Evolutionary conservation across 2,888 invertebrate species (phyloP), one percentile per base, ranked within the genome.

Genomic region (Philereme transversata): DNA sequence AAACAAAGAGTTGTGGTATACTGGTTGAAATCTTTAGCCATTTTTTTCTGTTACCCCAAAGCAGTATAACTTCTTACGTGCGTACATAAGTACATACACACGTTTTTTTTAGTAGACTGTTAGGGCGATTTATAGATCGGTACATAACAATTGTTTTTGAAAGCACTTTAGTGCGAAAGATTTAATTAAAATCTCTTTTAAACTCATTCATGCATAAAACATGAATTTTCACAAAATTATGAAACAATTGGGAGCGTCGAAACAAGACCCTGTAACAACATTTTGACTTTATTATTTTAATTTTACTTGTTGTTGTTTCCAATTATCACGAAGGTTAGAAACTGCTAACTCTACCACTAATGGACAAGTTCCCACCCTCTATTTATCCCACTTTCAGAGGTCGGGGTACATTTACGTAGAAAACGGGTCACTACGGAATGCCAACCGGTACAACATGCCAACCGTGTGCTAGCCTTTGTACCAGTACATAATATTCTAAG

Each of bases 371-470:
- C 48, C 55, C 48, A 45, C 51, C 57, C 63, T 64, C 58, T 70
- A 65, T 69, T 64, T 67, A 70, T 67, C 55, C 51, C 62, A 63
- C 64, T 65, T 71, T 72, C 70, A 62, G 52, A 52, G 41, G 8
- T 43, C 6, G 7, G 33, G 10, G 38, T 5, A 6, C 22, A 46
- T n/a, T 22, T 22, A 33, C 45, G 33, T 10, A 22, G 46, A 53
- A 53, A 53, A n/a, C 33, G 8, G 22, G 43, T 43, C 6, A 6
- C 40, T 8, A 5, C 40, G 8, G 40, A 40, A 6, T 40, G 7
- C 8, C 40, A 3, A 40, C 7, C 40, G 40, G 40, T 2, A 2
- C 40, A 8, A 22, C 22, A 22, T 22, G 22, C 3, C 22, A 3
- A 22, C 22, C 1, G 22, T 3, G 22, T 22, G 22, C 22, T 22